phyloP scores from a whole-genome alignment of 2,113 vertebrate species.

The Austrofundulus limnaeus region DNA sequence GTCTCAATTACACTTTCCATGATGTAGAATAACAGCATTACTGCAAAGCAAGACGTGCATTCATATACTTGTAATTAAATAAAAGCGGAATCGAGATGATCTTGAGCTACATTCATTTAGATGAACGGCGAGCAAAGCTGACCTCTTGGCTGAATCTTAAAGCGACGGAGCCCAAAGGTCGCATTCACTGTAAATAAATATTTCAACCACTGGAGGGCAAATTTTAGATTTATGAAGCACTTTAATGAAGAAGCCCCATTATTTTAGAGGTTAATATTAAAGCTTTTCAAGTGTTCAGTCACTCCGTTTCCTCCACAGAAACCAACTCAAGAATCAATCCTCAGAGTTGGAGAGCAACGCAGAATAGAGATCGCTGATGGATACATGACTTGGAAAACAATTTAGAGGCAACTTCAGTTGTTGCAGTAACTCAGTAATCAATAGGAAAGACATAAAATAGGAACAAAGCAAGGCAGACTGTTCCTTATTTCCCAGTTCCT shows the following conservation, averaged over 20 bases:
- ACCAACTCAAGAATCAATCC: neutral
- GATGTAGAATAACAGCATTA: conserved; percentile 79
- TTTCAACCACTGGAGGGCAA: neutral
- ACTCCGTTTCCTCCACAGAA: neutral
- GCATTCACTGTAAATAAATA: conserved; percentile 27
- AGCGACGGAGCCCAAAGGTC: conserved; percentile 61
- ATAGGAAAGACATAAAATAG: too few relatives aligned
- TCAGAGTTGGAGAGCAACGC: neutral
- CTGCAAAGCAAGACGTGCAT: conserved; percentile 70
- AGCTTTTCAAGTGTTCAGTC: conserved; percentile 1
- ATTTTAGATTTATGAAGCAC: conserved; percentile 7
- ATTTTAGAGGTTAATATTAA: neutral
- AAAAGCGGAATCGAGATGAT: conserved; percentile 71
- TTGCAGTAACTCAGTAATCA: too few relatives aligned
- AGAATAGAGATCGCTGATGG: neutral
- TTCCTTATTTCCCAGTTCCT: too few relatives aligned
- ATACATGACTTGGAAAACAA: too few relatives aligned
- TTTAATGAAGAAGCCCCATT: neutral
- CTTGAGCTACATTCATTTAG: conserved; percentile 60
- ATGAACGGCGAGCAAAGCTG: conserved; percentile 35
- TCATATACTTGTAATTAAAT: conserved; percentile 77
- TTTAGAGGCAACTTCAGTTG: too few relatives aligned
- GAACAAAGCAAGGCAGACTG: too few relatives aligned
- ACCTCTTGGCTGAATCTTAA: conserved; percentile 59
- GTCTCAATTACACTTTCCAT: conserved; percentile 74